A percentile compares a stretch with the other conserved stretches of the same genome.
Conservation (phyloP, 2,888 invertebrate species). For the Eilema depressum region DNA sequence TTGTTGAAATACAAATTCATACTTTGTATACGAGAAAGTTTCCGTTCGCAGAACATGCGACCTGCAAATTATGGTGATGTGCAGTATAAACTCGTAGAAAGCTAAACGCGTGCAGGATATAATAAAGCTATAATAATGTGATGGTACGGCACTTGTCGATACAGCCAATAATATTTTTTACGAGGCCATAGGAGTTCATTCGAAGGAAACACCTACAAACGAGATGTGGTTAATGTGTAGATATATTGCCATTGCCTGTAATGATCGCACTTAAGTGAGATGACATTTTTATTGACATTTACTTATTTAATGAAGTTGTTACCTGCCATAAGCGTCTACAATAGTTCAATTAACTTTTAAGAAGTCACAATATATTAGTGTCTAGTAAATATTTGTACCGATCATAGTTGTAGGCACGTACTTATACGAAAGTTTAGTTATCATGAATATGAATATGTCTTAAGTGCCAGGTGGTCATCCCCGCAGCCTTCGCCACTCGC, state of each 20-base stretch:
- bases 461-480: too few species aligned
- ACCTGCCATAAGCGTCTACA: constrained; percentile 5
- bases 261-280: constrained; percentile 35
- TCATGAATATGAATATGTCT: too few species aligned
- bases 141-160: constrained; percentile 30
- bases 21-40: not conserved
- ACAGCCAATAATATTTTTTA: constrained; percentile 46
- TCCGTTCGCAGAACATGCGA: not conserved
- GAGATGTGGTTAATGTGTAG: constrained; percentile 30
- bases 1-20: not conserved
- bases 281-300: constrained; percentile 38
- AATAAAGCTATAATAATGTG: constrained; percentile 6
- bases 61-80: constrained; percentile 7
- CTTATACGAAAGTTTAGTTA: too few species aligned
- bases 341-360: constrained; percentile 9
- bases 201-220: constrained; percentile 31
- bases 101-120: constrained; percentile 9
- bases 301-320: constrained; percentile 41
- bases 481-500: too few species aligned
- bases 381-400: too few species aligned
- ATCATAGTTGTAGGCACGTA: too few species aligned
- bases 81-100: constrained; percentile 7
- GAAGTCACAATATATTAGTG: not conserved
- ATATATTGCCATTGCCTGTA: constrained; percentile 39
- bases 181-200: constrained; percentile 36